Evolutionary conservation across 2,113 vertebrate genomes (phyloP).

Genomic region (Larimichthys polyactis): DNA sequence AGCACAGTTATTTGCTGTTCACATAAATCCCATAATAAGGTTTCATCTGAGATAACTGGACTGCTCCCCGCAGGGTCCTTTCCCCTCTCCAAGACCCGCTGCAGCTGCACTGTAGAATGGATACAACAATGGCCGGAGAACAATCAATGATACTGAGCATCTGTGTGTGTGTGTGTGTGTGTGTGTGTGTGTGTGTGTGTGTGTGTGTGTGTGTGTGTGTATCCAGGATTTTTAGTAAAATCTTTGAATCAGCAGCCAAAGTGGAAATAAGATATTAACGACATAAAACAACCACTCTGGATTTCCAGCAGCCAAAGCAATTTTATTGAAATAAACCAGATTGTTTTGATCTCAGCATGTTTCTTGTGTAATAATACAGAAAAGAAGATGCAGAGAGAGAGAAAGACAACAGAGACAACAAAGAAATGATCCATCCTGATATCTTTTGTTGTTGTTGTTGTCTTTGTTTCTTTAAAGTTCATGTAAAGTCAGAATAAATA

Average conservation of each 20-base stretch:
- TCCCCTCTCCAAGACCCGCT: constrained; percentile 57
- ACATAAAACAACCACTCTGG: background rate
- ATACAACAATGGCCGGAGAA: constrained; percentile 52
- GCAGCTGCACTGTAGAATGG: constrained; percentile 50
- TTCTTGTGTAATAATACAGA: no score
- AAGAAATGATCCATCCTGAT: no score
- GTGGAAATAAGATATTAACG: constrained; percentile 23
- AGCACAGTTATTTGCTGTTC: constrained; percentile 61
- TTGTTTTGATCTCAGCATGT: background rate
- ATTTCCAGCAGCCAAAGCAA: background rate
- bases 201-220: background rate
- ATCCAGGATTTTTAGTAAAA: constrained; percentile 11
- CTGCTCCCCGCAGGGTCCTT: constrained; percentile 63
- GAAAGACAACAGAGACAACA: no score
- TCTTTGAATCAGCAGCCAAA: constrained; percentile 27
- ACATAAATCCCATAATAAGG: constrained; percentile 74
- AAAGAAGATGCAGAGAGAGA: no score
- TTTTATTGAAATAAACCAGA: background rate
- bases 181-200: background rate
- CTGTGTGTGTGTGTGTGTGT: constrained; percentile 22
- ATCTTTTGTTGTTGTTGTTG: no score
- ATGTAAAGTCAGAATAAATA: no score
- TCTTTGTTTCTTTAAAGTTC: no score
- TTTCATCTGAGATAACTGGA: constrained; percentile 72
- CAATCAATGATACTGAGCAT: constrained; percentile 64